Base-by-base conservation (phyloP, 1,140 invertebrate genomes). In the Nasonia longicornis region DNA sequence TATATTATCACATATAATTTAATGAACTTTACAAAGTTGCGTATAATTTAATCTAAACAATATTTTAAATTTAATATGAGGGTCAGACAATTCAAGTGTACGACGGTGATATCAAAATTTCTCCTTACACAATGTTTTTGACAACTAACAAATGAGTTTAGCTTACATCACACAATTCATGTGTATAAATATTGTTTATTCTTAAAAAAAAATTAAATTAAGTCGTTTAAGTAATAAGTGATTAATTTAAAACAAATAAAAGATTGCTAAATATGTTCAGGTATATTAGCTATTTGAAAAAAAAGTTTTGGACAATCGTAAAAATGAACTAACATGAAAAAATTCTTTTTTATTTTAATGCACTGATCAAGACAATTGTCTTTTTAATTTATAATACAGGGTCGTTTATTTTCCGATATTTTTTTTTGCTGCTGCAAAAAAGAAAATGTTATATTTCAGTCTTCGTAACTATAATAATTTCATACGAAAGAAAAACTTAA, bases 281-380 rank as follows among this genome's bases (percentile, higher is more conserved):
- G 16, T 58, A 7, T 20, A 2, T 20, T 58, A 58, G 6, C 6
- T 20, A 58, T 58, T 20, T n/a, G 38, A 42, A 42, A 42, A 6
- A 42, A 42, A n/a, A n/a, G 3, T 58, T n/a, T 58, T 58, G 52
- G 20, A 58, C 52, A 6, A 20, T 58, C n/a, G 3, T 58, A 58
- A 58, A 58, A 20, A 66, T 26, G 8, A 66, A 26, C n/a, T 66
- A n/a, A 63, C 20, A 67, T 66, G 64, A 29, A 67, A 67, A 67
- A 67, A 67, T 67, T 67, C 64, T 67, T 67, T 67, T 67, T 67
- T 67, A 67, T 29, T 67, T 67, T 6, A 67, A 58, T n/a, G 20
- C 52, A 58, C 16, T 7, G n/a, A n/a, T n/a, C 26, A 26, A 26
- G 26, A 20, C 20, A 6, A 20, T 58, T 58, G 3, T 58, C 26